These are phyloP conservation scores for Streptopelia turtur DNA, from an alignment of 2,797 vertebrate species.

Conservation along the genomic window DNA sequence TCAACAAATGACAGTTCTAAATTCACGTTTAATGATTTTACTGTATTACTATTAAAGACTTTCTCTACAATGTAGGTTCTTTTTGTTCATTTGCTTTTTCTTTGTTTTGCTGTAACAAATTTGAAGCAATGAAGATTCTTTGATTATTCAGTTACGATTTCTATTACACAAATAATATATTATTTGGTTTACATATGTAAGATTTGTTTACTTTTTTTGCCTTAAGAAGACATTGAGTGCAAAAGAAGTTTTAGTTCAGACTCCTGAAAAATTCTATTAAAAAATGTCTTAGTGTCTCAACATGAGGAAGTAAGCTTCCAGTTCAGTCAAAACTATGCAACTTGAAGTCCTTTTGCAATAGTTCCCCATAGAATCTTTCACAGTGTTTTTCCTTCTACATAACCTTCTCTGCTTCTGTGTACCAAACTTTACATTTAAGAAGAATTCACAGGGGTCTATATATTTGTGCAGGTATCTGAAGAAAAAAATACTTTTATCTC, in stretches of 20 bases:
- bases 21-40: background rate
- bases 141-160: background rate
- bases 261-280: background rate
- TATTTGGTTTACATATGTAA: background rate
- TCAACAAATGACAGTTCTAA: background rate
- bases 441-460: background rate
- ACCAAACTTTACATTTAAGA: background rate
- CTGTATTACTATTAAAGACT: background rate
- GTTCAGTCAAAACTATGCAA: background rate
- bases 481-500: background rate
- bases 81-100: background rate
- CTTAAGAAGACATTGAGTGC: background rate
- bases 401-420: background rate
- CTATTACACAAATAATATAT: background rate
- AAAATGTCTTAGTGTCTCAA: background rate
- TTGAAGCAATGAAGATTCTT: background rate
- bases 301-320: background rate
- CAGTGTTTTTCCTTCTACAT: background rate
- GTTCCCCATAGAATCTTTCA: background rate
- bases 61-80: fast-evolving
- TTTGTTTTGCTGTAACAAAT: background rate
- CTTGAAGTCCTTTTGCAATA: background rate
- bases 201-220: background rate
- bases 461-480: background rate
- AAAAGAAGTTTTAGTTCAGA: background rate